Base-by-base conservation (phyloP, 2,797 vertebrate genomes). In the Vespertilio murinus region DNA sequence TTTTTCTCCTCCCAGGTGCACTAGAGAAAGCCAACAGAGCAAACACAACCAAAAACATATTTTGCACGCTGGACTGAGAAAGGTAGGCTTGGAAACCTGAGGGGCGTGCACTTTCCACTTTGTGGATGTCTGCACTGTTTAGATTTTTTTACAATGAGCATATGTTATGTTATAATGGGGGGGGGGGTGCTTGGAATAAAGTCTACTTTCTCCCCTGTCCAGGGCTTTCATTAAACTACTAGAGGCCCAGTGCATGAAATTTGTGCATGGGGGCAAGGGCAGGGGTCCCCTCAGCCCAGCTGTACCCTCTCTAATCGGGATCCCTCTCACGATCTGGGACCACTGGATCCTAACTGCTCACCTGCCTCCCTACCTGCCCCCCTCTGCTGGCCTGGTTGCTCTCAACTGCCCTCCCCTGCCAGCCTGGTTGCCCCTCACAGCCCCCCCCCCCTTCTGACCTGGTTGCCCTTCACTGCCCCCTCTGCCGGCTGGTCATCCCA, bases 91-190 rank as follows among this genome's bases (percentile, higher is more conserved):
- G 83, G 54, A 30, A 28, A 8, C 7, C 49, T 25, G 38, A 52
- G n/a, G 20, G 14, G 17, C 2, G 0, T 13, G 30, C 7, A 30
- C 5, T 45, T 23, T 96, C 77, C 56, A 16, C 6, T 56, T 71
- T 69, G 18, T 61, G 54, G 40, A 40, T 75, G 16, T 73, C 16
- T 64, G 16, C 9, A 7, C 30, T 42, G 11, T 42, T 75, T 49
- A 42, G 61, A 22, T 45, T 54, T 14, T 67, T 93, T 90, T 69
- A 85, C 1, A 82, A 10, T 56, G 47, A 85, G 23, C 67, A 16
- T 20, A 28, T 54, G 28, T 86, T 52, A 90, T 89, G 86, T 94
- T 49, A 73, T 33, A 80, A 73, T 49, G 13, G 33, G 11, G 13
- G 8, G 33, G 11, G 18, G 35, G 33, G 33, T 33, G 47, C 20